Percentiles rank a stretch among this genome's conserved stretches.
Evolutionary conservation across 37 sponge, comb jelly and placozoan genomes (phyloP).

Genomic region (Beroe forskalii): DNA sequence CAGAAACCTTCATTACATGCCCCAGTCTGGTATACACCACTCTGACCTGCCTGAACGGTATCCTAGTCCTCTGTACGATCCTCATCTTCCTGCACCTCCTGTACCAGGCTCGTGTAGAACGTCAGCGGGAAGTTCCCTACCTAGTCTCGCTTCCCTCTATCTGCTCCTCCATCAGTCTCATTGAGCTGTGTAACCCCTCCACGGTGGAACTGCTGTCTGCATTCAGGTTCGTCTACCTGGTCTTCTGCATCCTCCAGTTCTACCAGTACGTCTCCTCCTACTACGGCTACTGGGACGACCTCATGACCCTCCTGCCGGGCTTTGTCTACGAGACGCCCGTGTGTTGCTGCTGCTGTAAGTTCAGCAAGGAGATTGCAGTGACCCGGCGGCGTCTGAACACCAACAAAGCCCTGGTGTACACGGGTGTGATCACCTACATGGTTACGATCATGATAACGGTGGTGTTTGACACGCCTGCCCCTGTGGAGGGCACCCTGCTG

Average conservation of each 20-base stretch:
- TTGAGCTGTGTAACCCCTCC: conserved; percentile 11
- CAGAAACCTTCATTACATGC: conserved; percentile 21
- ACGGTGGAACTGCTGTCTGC: conserved; percentile 39
- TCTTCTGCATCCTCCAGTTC: conserved; percentile 62
- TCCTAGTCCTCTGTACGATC: not conserved
- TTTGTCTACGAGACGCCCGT: conserved; percentile 11
- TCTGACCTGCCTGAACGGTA: not conserved
- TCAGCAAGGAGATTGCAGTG: not conserved
- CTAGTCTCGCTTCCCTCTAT: conserved; percentile 50
- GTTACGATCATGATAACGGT: conserved; percentile 34
- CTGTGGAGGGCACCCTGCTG: not conserved
- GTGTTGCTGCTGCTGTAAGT: conserved; percentile 31
- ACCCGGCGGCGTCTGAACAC: not conserved
- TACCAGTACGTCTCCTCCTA: conserved; percentile 41
- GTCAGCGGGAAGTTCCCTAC: conserved; percentile 10
- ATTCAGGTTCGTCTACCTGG: conserved; percentile 39
- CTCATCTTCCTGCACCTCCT: conserved; percentile 8
- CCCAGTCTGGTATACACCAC: conserved; percentile 31
- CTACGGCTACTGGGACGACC: conserved; percentile 44
- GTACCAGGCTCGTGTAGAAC: not conserved
- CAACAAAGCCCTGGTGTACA: conserved; percentile 44
- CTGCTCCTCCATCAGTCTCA: conserved; percentile 29
- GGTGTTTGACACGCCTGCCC: not conserved
- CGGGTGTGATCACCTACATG: conserved; percentile 55
- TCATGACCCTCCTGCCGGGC: conserved; percentile 9